Evolutionary conservation across 2,113 vertebrate species (phyloP), one percentile per base, ranked within the genome.

Genomic region (Cyprinodon tularosa): DNA sequence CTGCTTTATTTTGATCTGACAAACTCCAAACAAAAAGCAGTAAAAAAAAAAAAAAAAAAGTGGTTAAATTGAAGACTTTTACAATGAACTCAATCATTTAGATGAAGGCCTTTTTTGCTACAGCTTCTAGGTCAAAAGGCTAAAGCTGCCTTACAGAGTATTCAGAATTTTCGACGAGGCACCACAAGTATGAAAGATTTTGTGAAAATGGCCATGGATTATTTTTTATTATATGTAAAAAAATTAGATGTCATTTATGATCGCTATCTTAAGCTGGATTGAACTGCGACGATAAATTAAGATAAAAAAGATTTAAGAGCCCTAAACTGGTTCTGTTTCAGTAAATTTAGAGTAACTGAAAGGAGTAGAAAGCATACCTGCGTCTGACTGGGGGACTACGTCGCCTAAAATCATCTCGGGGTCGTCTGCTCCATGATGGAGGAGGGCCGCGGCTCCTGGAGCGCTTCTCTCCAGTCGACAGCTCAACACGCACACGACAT

Each of bases 391-490:
- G 94, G 84, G 97, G 97, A 82, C 94, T 95, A 45, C 97, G 96
- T 20, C 97, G 95, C 13, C 97, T 94, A 68, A 96, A 93, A 72
- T 98, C 97, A 66, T 99, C 97, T 15, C 98, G 94, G 69, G 97
- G 96, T 7, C 97, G 96, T 61, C 98, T 94, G 89, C 94, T 95
- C 97, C 97, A 98, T 3, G 96, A 97, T 0, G 96, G 97, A 76
- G 97, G 97, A 1, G 97, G 96, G 2, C 97, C 97, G 0, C 97
- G 96, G 93, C 96, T 97, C 81, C 97, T 93, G 68, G 96, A 97
- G 38, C 98, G 96, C 60, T 98, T 99, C 83, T 98, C 97, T 6
- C 98, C 98, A 14, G 96, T 99, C 47, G 98, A 99, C 39, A 99
- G 93, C 83, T 99, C 97, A 81, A 99, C 98, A 8, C 97, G 93